These are phyloP conservation scores for Drosophila tsacasi DNA, from an alignment of 1,140 invertebrate species.

Conservation along the genomic window DNA sequence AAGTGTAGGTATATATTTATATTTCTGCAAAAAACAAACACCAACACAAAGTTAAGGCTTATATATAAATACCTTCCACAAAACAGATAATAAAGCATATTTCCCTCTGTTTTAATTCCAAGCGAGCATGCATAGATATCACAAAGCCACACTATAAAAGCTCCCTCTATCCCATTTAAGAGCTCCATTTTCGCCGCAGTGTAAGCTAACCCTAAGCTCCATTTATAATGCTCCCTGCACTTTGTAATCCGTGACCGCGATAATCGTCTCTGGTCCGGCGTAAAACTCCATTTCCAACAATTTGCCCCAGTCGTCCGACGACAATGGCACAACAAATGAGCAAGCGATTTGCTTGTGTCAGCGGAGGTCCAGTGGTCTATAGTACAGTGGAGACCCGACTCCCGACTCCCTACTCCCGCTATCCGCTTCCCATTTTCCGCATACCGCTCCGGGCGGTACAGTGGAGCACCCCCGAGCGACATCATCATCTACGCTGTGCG, in stretches of 20 bases:
- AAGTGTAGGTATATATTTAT: not conserved
- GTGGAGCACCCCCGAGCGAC: conserved; percentile 30
- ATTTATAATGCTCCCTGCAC: conserved; percentile 52
- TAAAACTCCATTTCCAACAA: conserved; percentile 56
- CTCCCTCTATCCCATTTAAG: not conserved
- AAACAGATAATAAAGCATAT: not conserved
- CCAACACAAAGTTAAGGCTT: not conserved
- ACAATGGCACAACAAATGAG: conserved; percentile 73
- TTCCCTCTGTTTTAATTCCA: not conserved
- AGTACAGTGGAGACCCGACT: conserved; percentile 11
- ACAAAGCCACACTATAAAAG: not conserved
- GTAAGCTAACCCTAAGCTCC: conserved; percentile 36
- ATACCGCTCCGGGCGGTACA: conserved; percentile 10
- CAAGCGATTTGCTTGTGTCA: conserved; percentile 62
- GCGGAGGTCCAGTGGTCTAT: conserved; percentile 4
- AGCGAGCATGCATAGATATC: not conserved
- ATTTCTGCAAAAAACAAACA: not conserved
- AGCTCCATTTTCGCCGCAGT: conserved; percentile 20
- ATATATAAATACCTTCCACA: not conserved
- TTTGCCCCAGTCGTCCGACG: conserved; percentile 52
- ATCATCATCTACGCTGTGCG: conserved; percentile 12
- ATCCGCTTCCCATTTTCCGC: not conserved
- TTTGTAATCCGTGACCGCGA: conserved; percentile 46
- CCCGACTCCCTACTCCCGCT: not conserved
- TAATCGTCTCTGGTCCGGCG: conserved; percentile 59